Evolutionary conservation across 92 coral and sea anemone species (phyloP).

Genomic region (Muricea muricata): DNA sequence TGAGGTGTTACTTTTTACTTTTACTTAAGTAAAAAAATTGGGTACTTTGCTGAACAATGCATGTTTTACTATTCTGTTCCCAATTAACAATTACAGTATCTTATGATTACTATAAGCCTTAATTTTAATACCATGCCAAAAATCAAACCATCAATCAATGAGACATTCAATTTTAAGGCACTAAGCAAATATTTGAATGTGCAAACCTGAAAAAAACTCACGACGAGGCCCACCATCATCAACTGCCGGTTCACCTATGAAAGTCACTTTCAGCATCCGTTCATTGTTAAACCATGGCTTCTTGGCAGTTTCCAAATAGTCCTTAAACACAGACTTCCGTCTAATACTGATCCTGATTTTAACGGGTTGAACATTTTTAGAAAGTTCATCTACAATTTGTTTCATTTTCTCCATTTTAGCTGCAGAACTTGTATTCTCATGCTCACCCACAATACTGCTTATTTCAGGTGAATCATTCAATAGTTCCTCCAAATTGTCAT

Average conservation of each 20-base stretch:
- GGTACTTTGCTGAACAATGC: no score
- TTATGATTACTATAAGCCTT: no score
- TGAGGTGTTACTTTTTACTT: no score
- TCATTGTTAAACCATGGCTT: conserved; percentile 72
- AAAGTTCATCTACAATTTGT: conserved; percentile 33
- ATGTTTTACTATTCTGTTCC: no score
- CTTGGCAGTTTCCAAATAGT: conserved; percentile 62
- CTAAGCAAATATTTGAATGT: no score
- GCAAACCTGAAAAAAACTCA: conserved; percentile 78
- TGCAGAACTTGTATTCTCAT: conserved; percentile 28
- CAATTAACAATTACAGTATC: no score
- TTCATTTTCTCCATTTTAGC: conserved; percentile 31
- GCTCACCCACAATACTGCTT: conserved; percentile 27
- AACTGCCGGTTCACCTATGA: conserved; percentile 69
- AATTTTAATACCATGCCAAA: no score
- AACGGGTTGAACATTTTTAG: conserved; percentile 22
- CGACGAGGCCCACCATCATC: conserved; percentile 80
- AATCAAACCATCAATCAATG: no score
- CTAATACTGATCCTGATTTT: conserved; percentile 54
- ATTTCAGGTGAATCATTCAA: not conserved
- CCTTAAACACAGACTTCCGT: conserved; percentile 62
- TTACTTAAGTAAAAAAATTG: no score
- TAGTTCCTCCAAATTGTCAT: conserved; percentile 32
- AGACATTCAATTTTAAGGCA: no score
- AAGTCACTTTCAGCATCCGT: conserved; percentile 62